Evolutionary conservation across 2,888 invertebrate genomes (phyloP), one percentile per base, ranked within the genome.

Genomic region (Heliconius hortense): DNA sequence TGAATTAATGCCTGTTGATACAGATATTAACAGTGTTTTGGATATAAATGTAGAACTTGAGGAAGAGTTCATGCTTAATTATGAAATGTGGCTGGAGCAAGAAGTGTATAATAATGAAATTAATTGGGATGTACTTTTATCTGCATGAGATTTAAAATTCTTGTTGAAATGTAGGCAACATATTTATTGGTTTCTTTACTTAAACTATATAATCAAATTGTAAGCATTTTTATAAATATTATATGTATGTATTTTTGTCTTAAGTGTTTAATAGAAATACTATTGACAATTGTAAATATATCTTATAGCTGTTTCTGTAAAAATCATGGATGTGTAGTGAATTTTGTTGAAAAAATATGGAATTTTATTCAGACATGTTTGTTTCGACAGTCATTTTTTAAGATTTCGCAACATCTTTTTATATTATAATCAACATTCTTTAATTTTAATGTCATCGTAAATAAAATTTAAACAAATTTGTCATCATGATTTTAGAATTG

Each of bases 51-150:
- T 97, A 75, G 98, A 98, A 84, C 95, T 99, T 78, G 98, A 98
- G 18, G 98, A 98, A 72, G 98, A 98, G 88, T 98, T 98, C 86
- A 98, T 98, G 89, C 96, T 96, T 77, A 97, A 98, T 86, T 99
- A 99, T 90, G 97, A 98, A 86, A 89, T 97, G 26, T 99, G 99
- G 99, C 94, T 99, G 76, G 97, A 99, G 83, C 97, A 98, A 87
- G 99, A 99, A 94, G 99, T 99, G 31, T 99, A 97, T 89, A 97
- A 97, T 86, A 97, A 97, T 85, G 95, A 96, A 85, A 81, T 81
- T 60, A 80, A 81, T 77, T 81, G 81, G 81, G 81, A 81, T 71
- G 79, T 81, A 68, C 73, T 81, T 69, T 63, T 81, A 66, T 77
- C 79, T 28, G 60, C 78, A 72, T 79, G 71, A 80, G 71, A 53